Conservation (phyloP, 1,140 invertebrate species). For the Wiebesia pumilae region DNA sequence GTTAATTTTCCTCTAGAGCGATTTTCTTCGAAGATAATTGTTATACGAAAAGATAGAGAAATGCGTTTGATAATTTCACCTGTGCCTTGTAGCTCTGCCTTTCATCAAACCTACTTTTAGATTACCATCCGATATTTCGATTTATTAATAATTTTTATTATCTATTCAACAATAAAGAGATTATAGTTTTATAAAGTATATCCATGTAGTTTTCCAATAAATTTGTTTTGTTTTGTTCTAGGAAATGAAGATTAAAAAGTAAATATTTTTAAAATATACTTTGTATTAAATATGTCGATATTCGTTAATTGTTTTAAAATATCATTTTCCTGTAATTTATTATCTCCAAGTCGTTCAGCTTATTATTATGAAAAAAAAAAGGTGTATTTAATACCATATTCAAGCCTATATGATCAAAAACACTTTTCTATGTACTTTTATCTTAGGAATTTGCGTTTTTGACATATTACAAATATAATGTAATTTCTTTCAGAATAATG, state of each 20-base stretch:
- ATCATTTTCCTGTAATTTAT: background rate
- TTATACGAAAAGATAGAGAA: conserved; percentile 12
- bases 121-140: background rate
- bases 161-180: conserved; percentile 8
- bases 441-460: background rate
- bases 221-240: background rate
- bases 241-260: background rate
- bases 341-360: background rate
- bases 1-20: conserved; percentile 31
- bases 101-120: background rate
- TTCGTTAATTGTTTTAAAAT: background rate
- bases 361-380: background rate
- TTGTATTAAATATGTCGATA: background rate
- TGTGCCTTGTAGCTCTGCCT: conserved; percentile 50
- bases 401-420: background rate
- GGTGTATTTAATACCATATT: background rate
- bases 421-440: background rate
- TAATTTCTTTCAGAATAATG: background rate
- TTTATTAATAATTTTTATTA: conserved; percentile 25
- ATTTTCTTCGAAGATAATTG: conserved; percentile 26
- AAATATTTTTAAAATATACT: background rate
- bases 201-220: background rate
- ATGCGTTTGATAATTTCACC: conserved; percentile 45
- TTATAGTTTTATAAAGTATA: conserved; percentile 16
- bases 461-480: background rate